A percentile compares a stretch with the other conserved stretches of the same genome.
These are phyloP conservation scores for Rutpela maculata DNA, from an alignment of 2,888 invertebrate genomes.

Conservation along the genomic window DNA sequence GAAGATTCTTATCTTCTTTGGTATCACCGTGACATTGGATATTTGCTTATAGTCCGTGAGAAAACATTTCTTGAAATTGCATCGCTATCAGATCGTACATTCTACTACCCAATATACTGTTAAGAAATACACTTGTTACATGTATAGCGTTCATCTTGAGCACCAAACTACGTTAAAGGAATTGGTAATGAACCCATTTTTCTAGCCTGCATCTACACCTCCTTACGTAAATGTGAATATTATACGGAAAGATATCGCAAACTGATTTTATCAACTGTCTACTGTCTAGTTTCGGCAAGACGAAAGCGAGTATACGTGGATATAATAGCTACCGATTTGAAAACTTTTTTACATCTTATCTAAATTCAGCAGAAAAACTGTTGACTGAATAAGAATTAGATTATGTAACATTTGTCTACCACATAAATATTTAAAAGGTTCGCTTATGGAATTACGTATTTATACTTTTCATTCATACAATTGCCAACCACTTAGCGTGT, in stretches of 20 bases:
- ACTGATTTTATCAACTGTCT: slow-evolving; percentile 9
- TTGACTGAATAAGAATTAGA: neutral
- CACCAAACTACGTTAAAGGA: neutral
- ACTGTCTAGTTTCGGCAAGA: neutral
- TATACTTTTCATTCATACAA: neutral
- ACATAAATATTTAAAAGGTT: neutral
- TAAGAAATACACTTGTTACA: neutral
- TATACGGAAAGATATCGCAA: neutral
- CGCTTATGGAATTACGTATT: neutral
- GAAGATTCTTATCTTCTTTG: neutral
- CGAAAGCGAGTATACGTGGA: neutral
- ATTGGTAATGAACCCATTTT: slow-evolving; percentile 19
- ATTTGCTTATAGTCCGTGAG: neutral
- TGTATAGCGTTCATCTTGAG: neutral
- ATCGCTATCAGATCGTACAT: neutral
- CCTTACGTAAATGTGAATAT: slow-evolving; percentile 18
- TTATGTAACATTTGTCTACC: neutral
- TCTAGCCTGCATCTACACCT: slow-evolving; percentile 5
- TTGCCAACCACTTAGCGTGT: neutral
- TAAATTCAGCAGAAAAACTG: slow-evolving; percentile 1
- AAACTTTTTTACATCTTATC: slow-evolving; percentile 11
- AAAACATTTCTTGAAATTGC: neutral
- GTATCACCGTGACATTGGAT: neutral
- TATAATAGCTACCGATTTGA: slow-evolving; percentile 11
- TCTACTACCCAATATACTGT: neutral